Evolutionary conservation across 2,797 vertebrate species (phyloP), one percentile per base, ranked within the genome.

Genomic region (Aeoliscus strigatus): DNA sequence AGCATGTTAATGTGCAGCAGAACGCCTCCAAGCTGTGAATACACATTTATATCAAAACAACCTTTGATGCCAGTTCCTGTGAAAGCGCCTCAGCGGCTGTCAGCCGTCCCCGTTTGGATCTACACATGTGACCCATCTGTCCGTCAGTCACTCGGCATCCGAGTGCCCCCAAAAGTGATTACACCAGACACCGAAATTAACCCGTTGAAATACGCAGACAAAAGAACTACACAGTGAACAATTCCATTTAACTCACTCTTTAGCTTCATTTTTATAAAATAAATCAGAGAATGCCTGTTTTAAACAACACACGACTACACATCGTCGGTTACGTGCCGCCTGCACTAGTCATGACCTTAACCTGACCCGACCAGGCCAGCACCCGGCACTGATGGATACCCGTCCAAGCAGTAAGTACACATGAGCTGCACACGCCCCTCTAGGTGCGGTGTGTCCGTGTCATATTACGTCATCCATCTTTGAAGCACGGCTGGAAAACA

Each of bases 391-490:
- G 48, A 46, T 35, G 42, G 9, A 28, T 10, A 59, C 46, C 40
- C 4, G 2, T 25, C 41, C 61, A 56, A n/a, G n/a, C 28, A 32
- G 13, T 60, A 65, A 38, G 27, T 53, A 58, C 66, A 45, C 50
- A 15, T 40, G 49, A 39, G 60, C 50, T 61, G 46, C 43, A 57
- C 66, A 57, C 50, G 60, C 76, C 60, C n/a, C n/a, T n/a, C n/a
- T n/a, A n/a, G n/a, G 71, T 77, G 75, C 69, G 57, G 70, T 70
- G 56, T 49, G 62, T 51, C 60, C 69, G 44, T 63, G 57, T 40
- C 49, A n/a, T n/a, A n/a, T n/a, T n/a, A n/a, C 41, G 65, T 77
- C 70, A 79, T 85, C 73, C 75, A 83, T 85, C 80, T 79, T 51
- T 27, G 45, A 57, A 42, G 61, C 47, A 53, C 48, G 52, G 70